Percentiles rank a stretch among this genome's conserved stretches.
These are phyloP conservation scores for Drosophila baimaii DNA, from an alignment of 1,140 invertebrate genomes.

Conservation along the genomic window DNA sequence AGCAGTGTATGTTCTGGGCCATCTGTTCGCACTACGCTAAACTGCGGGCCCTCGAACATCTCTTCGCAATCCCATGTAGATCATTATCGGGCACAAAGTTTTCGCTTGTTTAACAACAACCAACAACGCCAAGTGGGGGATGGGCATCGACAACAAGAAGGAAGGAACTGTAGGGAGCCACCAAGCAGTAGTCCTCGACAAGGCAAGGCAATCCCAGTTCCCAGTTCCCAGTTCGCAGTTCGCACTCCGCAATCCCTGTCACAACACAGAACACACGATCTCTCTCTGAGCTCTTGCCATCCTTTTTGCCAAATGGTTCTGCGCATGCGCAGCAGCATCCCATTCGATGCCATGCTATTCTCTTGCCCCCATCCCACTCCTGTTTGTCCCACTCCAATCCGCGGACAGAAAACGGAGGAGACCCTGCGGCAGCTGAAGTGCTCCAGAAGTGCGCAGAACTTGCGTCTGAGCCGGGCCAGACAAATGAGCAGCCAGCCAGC, in stretches of 20 bases:
- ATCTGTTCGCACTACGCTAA: slow-evolving; percentile 82
- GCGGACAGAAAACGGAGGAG: slow-evolving; percentile 36
- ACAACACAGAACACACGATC: slow-evolving; percentile 35
- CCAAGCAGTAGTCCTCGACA: slow-evolving; percentile 49
- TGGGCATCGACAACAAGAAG: slow-evolving; percentile 29
- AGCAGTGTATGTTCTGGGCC: slow-evolving; percentile 42
- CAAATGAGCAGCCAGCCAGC: slow-evolving; percentile 71
- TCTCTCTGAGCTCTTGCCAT: slow-evolving; percentile 23
- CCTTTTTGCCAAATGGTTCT: slow-evolving; percentile 44
- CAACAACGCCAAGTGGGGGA: slow-evolving; percentile 63
- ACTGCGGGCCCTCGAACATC: slow-evolving; percentile 57
- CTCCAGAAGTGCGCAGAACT: slow-evolving; percentile 81
- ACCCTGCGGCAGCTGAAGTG: slow-evolving; percentile 75
- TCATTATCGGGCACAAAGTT: slow-evolving; percentile 79
- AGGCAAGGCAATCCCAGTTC: slow-evolving; percentile 49
- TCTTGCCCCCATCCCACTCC: background rate
- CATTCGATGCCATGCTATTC: slow-evolving; percentile 10
- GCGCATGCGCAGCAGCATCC: slow-evolving; percentile 49
- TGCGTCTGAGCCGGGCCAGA: slow-evolving; percentile 76
- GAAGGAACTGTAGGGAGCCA: slow-evolving; percentile 22
- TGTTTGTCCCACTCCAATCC: slow-evolving; percentile 28
- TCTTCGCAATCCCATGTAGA: slow-evolving; percentile 62
- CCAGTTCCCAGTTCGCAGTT: slow-evolving; percentile 32
- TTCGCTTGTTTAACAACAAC: slow-evolving; percentile 82
- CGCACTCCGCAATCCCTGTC: slow-evolving; percentile 39